Percentiles rank a stretch among this genome's conserved stretches.
These are phyloP conservation scores for Sciurus carolinensis DNA, from an alignment of 2,797 vertebrate species.

Conservation along the genomic window DNA sequence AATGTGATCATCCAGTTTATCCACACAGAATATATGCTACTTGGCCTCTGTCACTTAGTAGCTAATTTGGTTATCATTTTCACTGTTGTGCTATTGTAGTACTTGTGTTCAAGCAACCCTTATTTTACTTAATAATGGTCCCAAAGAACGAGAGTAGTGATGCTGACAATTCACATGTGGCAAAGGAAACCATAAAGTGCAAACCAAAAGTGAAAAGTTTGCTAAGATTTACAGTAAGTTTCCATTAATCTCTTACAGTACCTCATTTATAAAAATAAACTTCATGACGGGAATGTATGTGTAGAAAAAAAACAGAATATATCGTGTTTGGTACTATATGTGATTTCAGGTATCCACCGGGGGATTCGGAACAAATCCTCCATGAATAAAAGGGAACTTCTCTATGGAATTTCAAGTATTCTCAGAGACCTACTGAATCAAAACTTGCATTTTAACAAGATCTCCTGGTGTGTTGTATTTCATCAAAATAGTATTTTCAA, in stretches of 20 bases:
- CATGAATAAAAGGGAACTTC: too few relatives aligned
- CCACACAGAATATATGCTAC: background rate
- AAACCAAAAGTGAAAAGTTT: background rate
- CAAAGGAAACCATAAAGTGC: background rate
- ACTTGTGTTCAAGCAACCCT: background rate
- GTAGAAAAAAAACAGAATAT: background rate
- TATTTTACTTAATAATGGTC: background rate
- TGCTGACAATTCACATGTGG: background rate
- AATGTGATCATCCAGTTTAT: background rate
- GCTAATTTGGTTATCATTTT: background rate
- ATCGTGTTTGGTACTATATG: background rate
- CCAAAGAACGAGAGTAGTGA: background rate
- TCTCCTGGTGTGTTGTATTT: background rate
- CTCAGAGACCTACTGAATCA: background rate
- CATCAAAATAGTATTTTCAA: background rate
- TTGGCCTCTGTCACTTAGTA: background rate
- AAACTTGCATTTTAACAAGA: background rate
- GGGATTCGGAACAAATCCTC: too few relatives aligned
- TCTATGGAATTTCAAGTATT: background rate
- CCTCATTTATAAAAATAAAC: too few relatives aligned
- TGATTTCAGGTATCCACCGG: background rate
- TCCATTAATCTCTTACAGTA: background rate
- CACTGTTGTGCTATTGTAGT: background rate
- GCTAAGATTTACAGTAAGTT: background rate
- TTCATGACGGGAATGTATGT: background rate